Conservation (phyloP, 1,140 invertebrate genomes). For the Oncopeltus fasciatus region DNA sequence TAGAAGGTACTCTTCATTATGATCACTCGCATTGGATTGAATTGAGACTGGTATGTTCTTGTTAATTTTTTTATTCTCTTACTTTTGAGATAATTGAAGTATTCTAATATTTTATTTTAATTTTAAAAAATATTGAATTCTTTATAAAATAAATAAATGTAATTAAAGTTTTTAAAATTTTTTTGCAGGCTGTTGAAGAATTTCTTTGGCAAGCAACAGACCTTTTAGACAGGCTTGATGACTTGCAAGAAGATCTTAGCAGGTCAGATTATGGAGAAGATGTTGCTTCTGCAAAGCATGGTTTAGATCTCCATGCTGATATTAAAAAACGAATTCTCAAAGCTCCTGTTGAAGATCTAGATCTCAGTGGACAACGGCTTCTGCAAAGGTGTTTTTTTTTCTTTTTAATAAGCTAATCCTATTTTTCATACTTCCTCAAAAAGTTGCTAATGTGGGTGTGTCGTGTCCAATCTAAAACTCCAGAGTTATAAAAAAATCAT, state of each 20-base stretch:
- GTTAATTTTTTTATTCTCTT: no score
- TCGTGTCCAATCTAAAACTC: no score
- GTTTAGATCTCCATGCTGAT: constrained; percentile 83
- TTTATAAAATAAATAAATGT: constrained; percentile 13
- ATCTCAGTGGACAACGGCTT: constrained; percentile 53
- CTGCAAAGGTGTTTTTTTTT: constrained; percentile 37
- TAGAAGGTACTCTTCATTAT: constrained; percentile 86
- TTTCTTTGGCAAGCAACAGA: constrained; percentile 90
- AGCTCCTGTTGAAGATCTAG: constrained; percentile 82
- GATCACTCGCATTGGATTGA: constrained; percentile 96
- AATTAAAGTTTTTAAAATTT: not conserved
- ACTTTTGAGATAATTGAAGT: no score
- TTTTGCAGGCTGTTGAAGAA: constrained; percentile 71
- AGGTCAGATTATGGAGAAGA: constrained; percentile 85
- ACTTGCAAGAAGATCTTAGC: constrained; percentile 77
- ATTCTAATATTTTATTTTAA: no score
- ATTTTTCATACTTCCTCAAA: no score
- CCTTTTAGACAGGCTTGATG: constrained; percentile 77
- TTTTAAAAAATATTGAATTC: no score
- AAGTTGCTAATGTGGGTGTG: no score
- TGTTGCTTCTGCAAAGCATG: constrained; percentile 72
- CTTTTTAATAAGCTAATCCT: no score
- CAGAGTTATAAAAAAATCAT: no score
- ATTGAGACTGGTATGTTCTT: constrained; percentile 52
- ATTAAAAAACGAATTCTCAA: constrained; percentile 88